Percentiles rank a stretch among this genome's conserved stretches.
These are phyloP conservation scores for Corythornis cristatus DNA, from an alignment of 2,113 vertebrate genomes.

Conservation along the genomic window DNA sequence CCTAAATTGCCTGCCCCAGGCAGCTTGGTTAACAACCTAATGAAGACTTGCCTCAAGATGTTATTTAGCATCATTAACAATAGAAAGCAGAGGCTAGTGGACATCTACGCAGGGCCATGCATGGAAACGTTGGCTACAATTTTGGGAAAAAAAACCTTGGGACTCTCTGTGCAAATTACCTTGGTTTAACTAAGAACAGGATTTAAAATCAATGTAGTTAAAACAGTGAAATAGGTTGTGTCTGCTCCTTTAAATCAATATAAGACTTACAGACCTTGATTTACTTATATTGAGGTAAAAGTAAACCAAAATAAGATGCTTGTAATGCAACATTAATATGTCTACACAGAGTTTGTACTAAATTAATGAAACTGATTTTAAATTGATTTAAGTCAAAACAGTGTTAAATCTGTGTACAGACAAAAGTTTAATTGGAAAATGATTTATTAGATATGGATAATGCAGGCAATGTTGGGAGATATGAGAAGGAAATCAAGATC, in stretches of 20 bases:
- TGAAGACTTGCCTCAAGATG: background rate
- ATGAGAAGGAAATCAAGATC: background rate
- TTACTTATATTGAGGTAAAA: background rate
- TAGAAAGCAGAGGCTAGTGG: constrained; percentile 11
- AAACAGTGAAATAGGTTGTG: background rate
- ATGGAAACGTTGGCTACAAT: background rate
- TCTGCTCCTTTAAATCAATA: background rate
- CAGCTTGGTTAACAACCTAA: constrained; percentile 33
- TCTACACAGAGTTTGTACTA: background rate
- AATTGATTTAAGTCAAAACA: background rate
- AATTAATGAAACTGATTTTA: constrained; percentile 1
- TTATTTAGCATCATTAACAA: constrained; percentile 24
- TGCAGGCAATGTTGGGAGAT: background rate
- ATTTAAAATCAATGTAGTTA: background rate
- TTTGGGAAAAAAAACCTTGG: background rate
- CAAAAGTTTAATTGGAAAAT: constrained; percentile 6
- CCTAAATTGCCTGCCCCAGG: constrained; percentile 17
- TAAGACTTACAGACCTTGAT: background rate
- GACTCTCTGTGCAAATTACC: background rate
- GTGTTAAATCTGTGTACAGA: background rate
- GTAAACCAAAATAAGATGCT: background rate
- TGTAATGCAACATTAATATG: background rate
- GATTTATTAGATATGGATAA: background rate
- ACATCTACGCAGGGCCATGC: background rate
- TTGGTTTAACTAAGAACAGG: background rate